Percentiles rank a stretch among this genome's conserved stretches.
These are phyloP conservation scores for Salpingus planirostris DNA, from an alignment of 2,888 invertebrate genomes.

Conservation along the genomic window DNA sequence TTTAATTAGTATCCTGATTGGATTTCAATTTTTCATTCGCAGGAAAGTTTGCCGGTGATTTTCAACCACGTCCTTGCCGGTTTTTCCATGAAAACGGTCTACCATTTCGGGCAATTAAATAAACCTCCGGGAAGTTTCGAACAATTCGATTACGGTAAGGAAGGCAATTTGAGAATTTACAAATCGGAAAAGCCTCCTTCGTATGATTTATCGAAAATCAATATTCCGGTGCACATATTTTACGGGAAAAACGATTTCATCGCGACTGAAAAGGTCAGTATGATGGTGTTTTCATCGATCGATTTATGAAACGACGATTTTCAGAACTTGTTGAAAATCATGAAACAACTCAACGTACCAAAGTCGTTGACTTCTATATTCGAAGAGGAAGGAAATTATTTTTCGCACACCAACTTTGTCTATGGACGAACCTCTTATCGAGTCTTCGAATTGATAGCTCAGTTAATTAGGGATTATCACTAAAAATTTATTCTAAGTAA, in stretches of 20 bases:
- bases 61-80: conserved; percentile 58
- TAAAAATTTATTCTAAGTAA: no score
- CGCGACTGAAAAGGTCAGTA: conserved; percentile 44
- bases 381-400: no score
- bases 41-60: conserved; percentile 55
- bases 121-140: conserved; percentile 31
- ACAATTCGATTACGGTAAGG: conserved; percentile 55
- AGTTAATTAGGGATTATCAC: no score
- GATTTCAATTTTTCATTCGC: no score
- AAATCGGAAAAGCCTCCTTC: conserved; percentile 47
- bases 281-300: no score
- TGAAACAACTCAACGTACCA: conserved; percentile 9
- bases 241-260: conserved; percentile 63
- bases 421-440: no score
- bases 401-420: no score
- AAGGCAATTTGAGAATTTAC: conserved; percentile 47
- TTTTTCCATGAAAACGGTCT: conserved; percentile 58
- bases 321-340: conserved; percentile 15
- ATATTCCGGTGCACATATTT: conserved; percentile 53
- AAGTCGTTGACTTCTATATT: conserved; percentile 3
- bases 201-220: conserved; percentile 50
- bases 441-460: no score
- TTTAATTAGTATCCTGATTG: no score
- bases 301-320: no score
- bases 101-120: no score